Evolutionary conservation across 1,140 invertebrate genomes (phyloP).

Genomic region (Aplysia californica): DNA sequence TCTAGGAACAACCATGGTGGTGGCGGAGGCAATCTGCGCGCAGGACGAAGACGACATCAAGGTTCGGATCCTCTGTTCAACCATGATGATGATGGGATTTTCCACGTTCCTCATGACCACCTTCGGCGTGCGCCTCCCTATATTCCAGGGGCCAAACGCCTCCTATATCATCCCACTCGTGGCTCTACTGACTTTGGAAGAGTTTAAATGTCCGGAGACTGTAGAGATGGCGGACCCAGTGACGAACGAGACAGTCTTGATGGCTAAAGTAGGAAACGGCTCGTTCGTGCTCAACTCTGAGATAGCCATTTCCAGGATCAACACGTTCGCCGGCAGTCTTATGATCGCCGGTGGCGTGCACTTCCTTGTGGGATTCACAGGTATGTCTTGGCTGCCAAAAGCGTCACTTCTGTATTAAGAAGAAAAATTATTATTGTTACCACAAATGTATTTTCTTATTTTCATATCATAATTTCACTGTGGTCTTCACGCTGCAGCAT

Average conservation of each 20-base stretch:
- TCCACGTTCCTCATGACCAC: slow-evolving; percentile 44
- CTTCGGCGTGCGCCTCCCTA: slow-evolving; percentile 47
- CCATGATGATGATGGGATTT: slow-evolving; percentile 43
- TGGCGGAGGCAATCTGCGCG: slow-evolving; percentile 38
- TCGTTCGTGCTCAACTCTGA: not conserved
- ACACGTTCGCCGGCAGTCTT: slow-evolving; percentile 38
- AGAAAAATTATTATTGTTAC: too few relatives aligned
- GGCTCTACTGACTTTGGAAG: slow-evolving; percentile 35
- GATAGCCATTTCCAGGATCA: not conserved
- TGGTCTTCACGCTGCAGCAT: too few relatives aligned
- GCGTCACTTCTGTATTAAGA: too few relatives aligned
- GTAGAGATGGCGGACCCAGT: not conserved
- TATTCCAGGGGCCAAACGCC: slow-evolving; percentile 49
- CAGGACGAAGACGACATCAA: slow-evolving; percentile 34
- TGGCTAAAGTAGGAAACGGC: not conserved
- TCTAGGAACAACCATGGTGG: slow-evolving; percentile 33
- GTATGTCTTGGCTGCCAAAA: too few relatives aligned
- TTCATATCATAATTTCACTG: too few relatives aligned
- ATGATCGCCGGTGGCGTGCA: slow-evolving; percentile 50
- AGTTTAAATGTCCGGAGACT: slow-evolving; percentile 45
- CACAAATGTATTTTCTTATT: too few relatives aligned
- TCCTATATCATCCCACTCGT: slow-evolving; percentile 49
- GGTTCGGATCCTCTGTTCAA: slow-evolving; percentile 38
- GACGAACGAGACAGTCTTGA: not conserved
- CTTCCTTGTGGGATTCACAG: slow-evolving; percentile 45